Base-by-base conservation (phyloP, 2,888 invertebrate species). In the Rhimphoctona megacephalus region DNA sequence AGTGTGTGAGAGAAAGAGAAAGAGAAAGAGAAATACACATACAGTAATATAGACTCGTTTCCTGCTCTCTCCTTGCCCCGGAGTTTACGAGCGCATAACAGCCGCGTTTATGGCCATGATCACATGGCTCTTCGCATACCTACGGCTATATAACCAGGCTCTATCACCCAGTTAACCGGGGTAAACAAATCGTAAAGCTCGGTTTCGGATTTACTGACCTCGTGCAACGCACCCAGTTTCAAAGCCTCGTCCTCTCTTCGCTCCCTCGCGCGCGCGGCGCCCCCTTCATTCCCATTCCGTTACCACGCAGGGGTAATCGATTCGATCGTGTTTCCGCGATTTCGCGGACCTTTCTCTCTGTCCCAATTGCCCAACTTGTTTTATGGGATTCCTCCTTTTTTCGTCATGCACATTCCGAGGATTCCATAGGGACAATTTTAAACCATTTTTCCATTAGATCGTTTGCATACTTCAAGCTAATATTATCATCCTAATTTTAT, bases 131-230 rank as follows among this genome's bases (percentile, higher is more conserved):
- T 69, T 79, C 91, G 92, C 93, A 93, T 93, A 93, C 93, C 93
- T 92, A 92, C 91, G 91, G 92, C 93, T 92, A 91, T 92, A 93
- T 92, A 93, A 93, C 92, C 91, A 90, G 91, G 90, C 91, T 92
- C 93, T 92, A 92, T 94, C 93, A 94, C 94, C 94, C 93, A 93
- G 91, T 93, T 88, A 85, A 85, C 92, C 89, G 91, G 91, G 91
- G 93, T 94, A 94, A 94, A 94, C 94, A 94, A 94, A 94, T 94
- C 94, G 94, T 94, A 94, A 94, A 94, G 92, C 92, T 94, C 92
- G 89, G 91, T 91, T 91, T 93, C 91, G 92, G 91, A 94, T 92
- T 93, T 93, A 94, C 94, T 94, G 93, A 94, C 94, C 94, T 93
- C 92, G 92, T 92, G 89, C 93, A 94, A 93, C 88, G 87, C 86